Percentiles rank a stretch among this genome's conserved stretches.
phyloP scores from a whole-genome alignment of 1,140 invertebrate genomes.

The Acromyrmex heyeri region DNA sequence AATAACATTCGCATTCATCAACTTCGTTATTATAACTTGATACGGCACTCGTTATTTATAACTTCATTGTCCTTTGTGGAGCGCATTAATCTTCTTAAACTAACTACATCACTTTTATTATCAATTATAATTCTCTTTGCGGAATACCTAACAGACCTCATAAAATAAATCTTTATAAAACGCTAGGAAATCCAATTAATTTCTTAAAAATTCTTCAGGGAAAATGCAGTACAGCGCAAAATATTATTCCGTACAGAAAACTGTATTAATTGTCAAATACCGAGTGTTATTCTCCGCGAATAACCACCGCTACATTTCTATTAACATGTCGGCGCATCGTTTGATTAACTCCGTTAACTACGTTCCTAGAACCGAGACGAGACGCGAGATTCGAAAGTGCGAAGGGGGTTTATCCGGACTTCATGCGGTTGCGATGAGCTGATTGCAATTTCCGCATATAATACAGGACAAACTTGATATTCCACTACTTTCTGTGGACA shows the following conservation, averaged over 20 bases:
- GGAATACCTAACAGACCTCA: not conserved
- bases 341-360: constrained; percentile 34
- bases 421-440: constrained; percentile 24
- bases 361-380: not conserved
- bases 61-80: constrained; percentile 1
- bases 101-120: not conserved
- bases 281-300: not conserved
- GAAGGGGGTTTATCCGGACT: constrained; percentile 19
- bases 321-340: constrained; percentile 19
- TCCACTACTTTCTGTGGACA: constrained; percentile 42
- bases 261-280: not conserved
- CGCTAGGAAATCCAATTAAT: not conserved
- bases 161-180: constrained; percentile 22
- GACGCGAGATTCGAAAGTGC: constrained; percentile 25
- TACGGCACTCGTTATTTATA: constrained; percentile 6
- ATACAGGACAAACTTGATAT: constrained; percentile 14
- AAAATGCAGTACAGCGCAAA: not conserved
- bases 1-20: constrained; percentile 31
- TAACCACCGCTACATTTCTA: not conserved
- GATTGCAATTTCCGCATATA: constrained; percentile 42
- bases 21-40: constrained; percentile 26
- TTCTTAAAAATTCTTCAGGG: too few relatives aligned
- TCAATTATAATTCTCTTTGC: constrained; percentile 11
- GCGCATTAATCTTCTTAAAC: constrained; percentile 23
- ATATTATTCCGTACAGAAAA: not conserved